Conservation (phyloP, 1,140 invertebrate species). For the Trinorchestia longiramus region DNA sequence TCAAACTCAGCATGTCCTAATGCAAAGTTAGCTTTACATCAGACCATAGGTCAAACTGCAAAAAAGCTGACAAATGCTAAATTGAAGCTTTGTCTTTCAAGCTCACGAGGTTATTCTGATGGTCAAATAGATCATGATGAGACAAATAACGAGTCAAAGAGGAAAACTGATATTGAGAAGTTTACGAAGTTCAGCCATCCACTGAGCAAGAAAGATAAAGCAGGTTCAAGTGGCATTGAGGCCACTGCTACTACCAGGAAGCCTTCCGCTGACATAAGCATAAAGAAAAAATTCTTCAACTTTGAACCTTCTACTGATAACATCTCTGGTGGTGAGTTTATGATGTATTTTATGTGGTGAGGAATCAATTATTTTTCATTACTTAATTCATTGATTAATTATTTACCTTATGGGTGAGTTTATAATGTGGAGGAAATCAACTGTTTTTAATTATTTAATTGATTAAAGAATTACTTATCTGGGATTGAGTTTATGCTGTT, state of each 20-base stretch:
- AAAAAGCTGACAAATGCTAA: not conserved
- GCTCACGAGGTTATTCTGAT: not conserved
- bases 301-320: not conserved
- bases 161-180: not conserved
- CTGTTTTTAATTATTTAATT: no score
- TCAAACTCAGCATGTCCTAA: not conserved
- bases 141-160: not conserved
- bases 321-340: not conserved
- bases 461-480: no score
- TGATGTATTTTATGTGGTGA: no score
- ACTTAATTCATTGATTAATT: no score
- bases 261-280: not conserved
- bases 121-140: not conserved
- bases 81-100: not conserved
- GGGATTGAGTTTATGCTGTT: no score
- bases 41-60: not conserved
- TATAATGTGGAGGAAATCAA: no score
- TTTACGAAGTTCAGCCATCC: not conserved
- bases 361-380: no score
- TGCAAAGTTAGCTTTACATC: not conserved
- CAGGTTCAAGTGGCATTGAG: not conserved
- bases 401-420: no score
- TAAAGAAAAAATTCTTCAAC: constrained; percentile 11
- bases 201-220: not conserved
- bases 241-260: not conserved